Base-by-base conservation (phyloP, 2,888 invertebrate genomes). In the Agrochola lota region DNA sequence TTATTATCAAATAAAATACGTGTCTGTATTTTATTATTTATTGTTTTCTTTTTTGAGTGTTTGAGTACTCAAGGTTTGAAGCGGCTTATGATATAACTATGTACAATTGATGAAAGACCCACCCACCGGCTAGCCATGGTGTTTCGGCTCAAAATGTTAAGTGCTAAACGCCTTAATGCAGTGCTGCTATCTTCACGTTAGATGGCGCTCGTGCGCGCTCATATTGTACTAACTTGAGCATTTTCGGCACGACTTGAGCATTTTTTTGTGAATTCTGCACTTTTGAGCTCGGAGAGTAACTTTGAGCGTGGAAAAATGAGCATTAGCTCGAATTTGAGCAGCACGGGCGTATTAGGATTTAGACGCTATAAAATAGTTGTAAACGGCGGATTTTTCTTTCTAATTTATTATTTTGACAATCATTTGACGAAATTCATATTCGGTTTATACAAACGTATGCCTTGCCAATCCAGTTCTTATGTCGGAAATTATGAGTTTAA, bases 391-490 rank as follows among this genome's bases (percentile, higher is more conserved):
- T 76, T 74, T 89, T 87, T 87, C 46, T 88, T 88, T 85, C 72
- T 85, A 87, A 88, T 85, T 87, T 88, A 83, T 88, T 85, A 77
- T 87, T 87, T 85, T 88, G 73, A 80, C 75, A 64, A 76, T 75
- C 46, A 63, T 78, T 86, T 81, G 78, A 88, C 81, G 64, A 81
- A 82, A 87, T 81, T 80, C 57, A 52, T 20, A 74, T 86, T 80
- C 69, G 64, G 49, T 83, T 66, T 78, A 59, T 77, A 62, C 35
- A 85, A 70, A 78, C 83, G 88, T 89, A 85, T 89, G 88, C 92
- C 94, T 94, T 94, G 94, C 94, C 94, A 93, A 90, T 89, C 91
- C 89, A 86, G 52, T 89, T 92, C 92, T 92, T 93, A 91, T 93
- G 90, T 91, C 77, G 86, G 85, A 86, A 86, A 86, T 88, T 85